Percentiles rank a stretch among this genome's conserved stretches.
Evolutionary conservation across 2,113 vertebrate species (phyloP).

Genomic region (Passer domesticus): DNA sequence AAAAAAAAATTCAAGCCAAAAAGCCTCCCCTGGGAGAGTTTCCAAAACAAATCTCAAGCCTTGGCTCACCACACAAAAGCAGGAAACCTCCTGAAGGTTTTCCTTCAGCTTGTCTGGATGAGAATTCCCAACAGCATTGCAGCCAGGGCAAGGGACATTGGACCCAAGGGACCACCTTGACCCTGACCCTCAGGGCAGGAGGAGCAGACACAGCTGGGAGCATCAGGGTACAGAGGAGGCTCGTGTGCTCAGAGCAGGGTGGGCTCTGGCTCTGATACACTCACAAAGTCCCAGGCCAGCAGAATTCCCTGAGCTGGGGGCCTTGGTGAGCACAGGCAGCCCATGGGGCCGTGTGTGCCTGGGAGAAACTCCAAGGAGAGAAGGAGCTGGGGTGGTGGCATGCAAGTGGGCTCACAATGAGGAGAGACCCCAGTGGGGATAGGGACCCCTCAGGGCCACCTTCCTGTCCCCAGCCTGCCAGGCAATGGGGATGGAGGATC

Average conservation of each 20-base stretch:
- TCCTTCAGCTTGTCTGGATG: neutral
- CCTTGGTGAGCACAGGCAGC: neutral
- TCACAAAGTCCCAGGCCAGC: neutral
- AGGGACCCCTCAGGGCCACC: neutral
- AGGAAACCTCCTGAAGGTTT: neutral
- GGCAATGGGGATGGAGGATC: neutral
- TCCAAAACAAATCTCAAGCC: constrained; percentile 6
- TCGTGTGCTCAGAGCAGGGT: rapidly evolving
- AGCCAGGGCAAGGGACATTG: neutral
- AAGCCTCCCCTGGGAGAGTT: constrained; percentile 1
- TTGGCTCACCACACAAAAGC: neutral
- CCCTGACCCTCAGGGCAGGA: neutral
- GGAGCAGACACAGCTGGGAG: neutral
- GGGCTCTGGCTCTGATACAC: neutral
- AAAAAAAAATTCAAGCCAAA: neutral
- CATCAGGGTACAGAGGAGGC: neutral
- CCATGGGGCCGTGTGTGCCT: rapidly evolving
- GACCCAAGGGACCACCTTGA: neutral
- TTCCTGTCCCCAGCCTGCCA: neutral
- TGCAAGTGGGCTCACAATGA: neutral
- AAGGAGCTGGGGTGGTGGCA: neutral
- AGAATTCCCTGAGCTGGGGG: neutral
- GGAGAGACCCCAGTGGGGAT: neutral
- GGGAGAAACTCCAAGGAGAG: neutral
- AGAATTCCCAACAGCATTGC: neutral